phyloP scores from a whole-genome alignment of 2,797 vertebrate genomes.

The Lates japonicus region DNA sequence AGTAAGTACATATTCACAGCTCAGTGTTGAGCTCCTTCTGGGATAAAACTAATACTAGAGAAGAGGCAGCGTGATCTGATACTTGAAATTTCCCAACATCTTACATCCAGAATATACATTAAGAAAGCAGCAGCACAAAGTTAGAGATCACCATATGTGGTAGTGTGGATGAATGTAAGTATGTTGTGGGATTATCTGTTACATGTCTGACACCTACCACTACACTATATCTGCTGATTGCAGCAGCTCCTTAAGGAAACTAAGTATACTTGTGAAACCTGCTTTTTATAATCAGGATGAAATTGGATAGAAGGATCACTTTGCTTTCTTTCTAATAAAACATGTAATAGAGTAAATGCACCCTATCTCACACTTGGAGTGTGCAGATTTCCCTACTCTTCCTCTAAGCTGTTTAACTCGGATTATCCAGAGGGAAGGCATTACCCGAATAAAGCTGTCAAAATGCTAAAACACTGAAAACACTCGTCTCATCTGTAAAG shows the following conservation, averaged over 20 bases:
- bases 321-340: constrained; percentile 22
- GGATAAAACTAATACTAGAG: constrained; percentile 8
- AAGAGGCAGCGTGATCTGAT: neutral
- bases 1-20: neutral
- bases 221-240: neutral
- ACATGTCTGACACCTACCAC: neutral
- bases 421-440: constrained; percentile 71
- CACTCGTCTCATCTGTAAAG: constrained; percentile 23
- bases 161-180: neutral
- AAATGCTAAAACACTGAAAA: constrained; percentile 60
- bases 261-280: neutral
- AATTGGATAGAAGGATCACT: constrained; percentile 49
- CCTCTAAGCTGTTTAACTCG: constrained; percentile 70
- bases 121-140: constrained; percentile 12
- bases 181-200: neutral
- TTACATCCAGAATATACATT: neutral
- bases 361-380: constrained; percentile 45
- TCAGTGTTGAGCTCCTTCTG: constrained; percentile 1
- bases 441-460: constrained; percentile 68
- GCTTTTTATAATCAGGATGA: constrained; percentile 32
- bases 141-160: neutral
- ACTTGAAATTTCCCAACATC: neutral
- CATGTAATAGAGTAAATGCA: constrained; percentile 21
- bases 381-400: constrained; percentile 51
- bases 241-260: neutral